A percentile compares a stretch with the other conserved stretches of the same genome.
Evolutionary conservation across 1,140 invertebrate genomes (phyloP).

Genomic region (Drosophila micromelanica): DNA sequence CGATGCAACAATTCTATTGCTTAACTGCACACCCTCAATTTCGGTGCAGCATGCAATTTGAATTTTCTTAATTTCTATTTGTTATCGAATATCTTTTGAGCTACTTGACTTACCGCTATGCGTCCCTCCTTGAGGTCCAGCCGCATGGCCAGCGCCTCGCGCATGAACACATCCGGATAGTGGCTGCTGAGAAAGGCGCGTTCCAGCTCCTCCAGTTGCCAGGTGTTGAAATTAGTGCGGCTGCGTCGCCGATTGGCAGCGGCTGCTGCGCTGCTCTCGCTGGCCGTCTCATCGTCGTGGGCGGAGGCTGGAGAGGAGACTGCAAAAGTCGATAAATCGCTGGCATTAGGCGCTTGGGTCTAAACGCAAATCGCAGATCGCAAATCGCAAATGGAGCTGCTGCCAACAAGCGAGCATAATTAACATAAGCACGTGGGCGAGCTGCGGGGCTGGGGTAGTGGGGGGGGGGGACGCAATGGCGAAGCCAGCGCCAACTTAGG

Average conservation of each 20-base stretch:
- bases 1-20: too few relatives aligned
- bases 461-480: neutral
- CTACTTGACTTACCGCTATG: slow-evolving; percentile 93
- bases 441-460: too few relatives aligned
- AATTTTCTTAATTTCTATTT: neutral
- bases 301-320: slow-evolving; percentile 27
- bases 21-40: too few relatives aligned
- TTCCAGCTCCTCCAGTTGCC: slow-evolving; percentile 99
- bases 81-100: neutral
- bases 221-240: slow-evolving; percentile 98
- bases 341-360: slow-evolving; percentile 33
- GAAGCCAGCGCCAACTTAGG: neutral
- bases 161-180: slow-evolving; percentile 99
- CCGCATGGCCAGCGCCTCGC: slow-evolving; percentile 96
- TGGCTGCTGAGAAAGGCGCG: slow-evolving; percentile 97
- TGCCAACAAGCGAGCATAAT: slow-evolving; percentile 54
- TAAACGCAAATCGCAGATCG: slow-evolving; percentile 7
- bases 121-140: slow-evolving; percentile 98
- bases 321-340: slow-evolving; percentile 56
- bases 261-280: slow-evolving; percentile 44
- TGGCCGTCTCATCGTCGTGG: slow-evolving; percentile 45
- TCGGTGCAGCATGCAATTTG: neutral
- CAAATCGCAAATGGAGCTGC: slow-evolving; percentile 11
- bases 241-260: slow-evolving; percentile 91
- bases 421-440: slow-evolving; percentile 40